Evolutionary conservation across 1,140 invertebrate genomes (phyloP).

Genomic region (Bemisia tabaci): DNA sequence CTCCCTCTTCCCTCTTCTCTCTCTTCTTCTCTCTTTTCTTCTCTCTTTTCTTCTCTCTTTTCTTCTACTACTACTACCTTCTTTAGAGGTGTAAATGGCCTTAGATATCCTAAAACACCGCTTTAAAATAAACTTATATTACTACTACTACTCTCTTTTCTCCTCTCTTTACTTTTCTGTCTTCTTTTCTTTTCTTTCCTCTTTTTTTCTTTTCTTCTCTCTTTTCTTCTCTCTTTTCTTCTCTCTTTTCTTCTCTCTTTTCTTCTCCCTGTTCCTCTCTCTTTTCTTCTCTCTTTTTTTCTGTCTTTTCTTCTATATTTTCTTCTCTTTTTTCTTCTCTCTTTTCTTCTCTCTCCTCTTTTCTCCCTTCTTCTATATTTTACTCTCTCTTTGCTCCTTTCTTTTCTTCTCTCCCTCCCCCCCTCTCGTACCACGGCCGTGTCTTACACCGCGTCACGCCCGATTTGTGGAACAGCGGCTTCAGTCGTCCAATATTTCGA

Average conservation of each 20-base stretch:
- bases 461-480: too few species aligned
- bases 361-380: background rate
- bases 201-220: conserved; percentile 4
- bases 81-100: too few species aligned
- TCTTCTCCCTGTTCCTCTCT: background rate
- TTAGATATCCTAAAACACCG: too few species aligned
- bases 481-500: too few species aligned
- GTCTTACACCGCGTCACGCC: background rate
- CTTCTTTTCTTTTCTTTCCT: conserved; percentile 3
- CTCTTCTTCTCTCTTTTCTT: background rate
- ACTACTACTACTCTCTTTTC: background rate
- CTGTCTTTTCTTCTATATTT: conserved; percentile 5
- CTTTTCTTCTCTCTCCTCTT: conserved; percentile 2
- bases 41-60: conserved; percentile 1
- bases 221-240: background rate
- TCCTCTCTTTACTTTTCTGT: background rate
- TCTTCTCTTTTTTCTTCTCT: conserved; percentile 1
- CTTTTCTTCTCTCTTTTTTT: background rate
- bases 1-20: background rate
- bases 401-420: conserved; percentile 1
- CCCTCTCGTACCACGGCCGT: background rate
- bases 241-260: background rate
- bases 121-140: too few species aligned
- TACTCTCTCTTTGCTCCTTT: background rate
- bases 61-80: conserved; percentile 1